Conservation (phyloP, 1,140 invertebrate genomes). For the Cylas formicarius region DNA sequence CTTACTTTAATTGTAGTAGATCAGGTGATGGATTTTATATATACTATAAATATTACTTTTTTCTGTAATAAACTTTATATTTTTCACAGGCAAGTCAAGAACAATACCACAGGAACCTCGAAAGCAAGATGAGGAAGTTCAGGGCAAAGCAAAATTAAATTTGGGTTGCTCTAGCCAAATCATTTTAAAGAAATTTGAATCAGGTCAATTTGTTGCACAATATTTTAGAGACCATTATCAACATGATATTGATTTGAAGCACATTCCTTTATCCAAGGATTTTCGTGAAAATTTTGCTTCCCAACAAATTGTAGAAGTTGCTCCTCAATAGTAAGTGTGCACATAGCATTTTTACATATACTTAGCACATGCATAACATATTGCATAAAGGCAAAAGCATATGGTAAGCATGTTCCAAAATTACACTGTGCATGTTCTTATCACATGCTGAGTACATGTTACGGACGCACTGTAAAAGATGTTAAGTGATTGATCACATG, state of each 20-base stretch:
- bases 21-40: too few relatives aligned
- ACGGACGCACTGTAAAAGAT: neutral
- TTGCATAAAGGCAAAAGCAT: neutral
- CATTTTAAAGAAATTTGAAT: neutral
- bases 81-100: too few relatives aligned
- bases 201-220: slow-evolving; percentile 1
- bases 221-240: slow-evolving; percentile 5
- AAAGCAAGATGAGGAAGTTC: slow-evolving; percentile 7
- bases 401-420: neutral
- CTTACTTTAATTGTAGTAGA: too few relatives aligned
- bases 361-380: slow-evolving; percentile 1
- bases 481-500: neutral
- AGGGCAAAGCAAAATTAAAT: slow-evolving; percentile 9
- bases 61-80: too few relatives aligned
- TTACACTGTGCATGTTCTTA: neutral
- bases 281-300: neutral
- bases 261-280: neutral
- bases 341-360: too few relatives aligned
- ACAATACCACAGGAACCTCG: too few relatives aligned
- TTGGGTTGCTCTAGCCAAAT: slow-evolving; percentile 2
- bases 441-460: neutral
- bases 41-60: too few relatives aligned
- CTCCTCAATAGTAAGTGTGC: slow-evolving; percentile 9
- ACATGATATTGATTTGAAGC: slow-evolving; percentile 8
- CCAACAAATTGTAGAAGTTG: slow-evolving; percentile 10